These are phyloP conservation scores for Mimumesa dahlbomi DNA, from an alignment of 2,888 invertebrate species.

Conservation along the genomic window DNA sequence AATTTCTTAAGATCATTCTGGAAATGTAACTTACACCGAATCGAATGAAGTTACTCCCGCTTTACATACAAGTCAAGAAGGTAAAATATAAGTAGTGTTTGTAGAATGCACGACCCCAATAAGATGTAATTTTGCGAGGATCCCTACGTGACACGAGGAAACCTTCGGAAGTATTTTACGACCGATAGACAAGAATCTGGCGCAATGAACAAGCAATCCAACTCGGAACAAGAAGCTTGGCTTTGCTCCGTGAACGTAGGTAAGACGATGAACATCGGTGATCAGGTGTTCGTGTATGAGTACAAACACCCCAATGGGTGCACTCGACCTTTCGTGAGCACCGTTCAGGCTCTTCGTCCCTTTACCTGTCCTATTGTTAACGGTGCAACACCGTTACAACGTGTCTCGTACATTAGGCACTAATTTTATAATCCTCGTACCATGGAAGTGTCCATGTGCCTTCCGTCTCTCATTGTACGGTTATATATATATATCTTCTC, in stretches of 20 bases:
- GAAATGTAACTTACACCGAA: too few relatives aligned
- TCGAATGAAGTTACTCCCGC: too few relatives aligned
- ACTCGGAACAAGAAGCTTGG: slow-evolving; percentile 6
- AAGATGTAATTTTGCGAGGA: background rate
- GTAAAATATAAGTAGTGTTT: too few relatives aligned
- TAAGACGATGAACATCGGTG: slow-evolving; percentile 19
- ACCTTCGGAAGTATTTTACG: background rate
- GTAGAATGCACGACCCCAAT: background rate
- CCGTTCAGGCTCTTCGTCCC: slow-evolving; percentile 31
- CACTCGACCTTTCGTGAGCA: slow-evolving; percentile 46
- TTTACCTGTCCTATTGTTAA: slow-evolving; percentile 64
- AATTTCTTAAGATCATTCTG: too few relatives aligned
- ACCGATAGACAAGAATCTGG: slow-evolving; percentile 9
- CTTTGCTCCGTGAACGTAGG: slow-evolving; percentile 8
- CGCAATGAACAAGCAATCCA: background rate
- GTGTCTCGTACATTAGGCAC: slow-evolving; percentile 70
- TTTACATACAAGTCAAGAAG: too few relatives aligned
- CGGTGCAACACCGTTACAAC: slow-evolving; percentile 66
- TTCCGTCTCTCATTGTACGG: slow-evolving; percentile 23
- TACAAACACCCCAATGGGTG: slow-evolving; percentile 39
- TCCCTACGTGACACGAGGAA: background rate
- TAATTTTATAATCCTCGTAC: slow-evolving; percentile 71
- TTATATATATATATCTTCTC: slow-evolving; percentile 6
- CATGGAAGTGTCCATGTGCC: slow-evolving; percentile 25
- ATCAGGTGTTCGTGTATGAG: slow-evolving; percentile 40